phyloP scores from a whole-genome alignment of 2,888 invertebrate genomes.

The Thera britannica region DNA sequence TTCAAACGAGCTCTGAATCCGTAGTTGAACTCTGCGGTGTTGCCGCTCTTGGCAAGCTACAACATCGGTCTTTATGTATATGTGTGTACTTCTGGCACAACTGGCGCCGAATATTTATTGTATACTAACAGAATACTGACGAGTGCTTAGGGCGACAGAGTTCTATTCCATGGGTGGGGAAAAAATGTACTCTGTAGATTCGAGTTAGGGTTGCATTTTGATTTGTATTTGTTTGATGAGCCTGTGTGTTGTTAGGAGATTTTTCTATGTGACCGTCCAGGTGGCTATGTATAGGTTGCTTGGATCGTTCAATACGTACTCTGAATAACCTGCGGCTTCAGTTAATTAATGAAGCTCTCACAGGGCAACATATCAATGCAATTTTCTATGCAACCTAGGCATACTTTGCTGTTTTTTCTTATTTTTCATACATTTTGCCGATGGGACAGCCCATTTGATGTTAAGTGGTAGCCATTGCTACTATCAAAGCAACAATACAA shows the following conservation, averaged over 20 bases:
- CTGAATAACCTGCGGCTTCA: slow-evolving; percentile 68
- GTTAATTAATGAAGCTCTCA: slow-evolving; percentile 66
- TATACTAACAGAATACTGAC: slow-evolving; percentile 83
- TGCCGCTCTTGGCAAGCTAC: slow-evolving; percentile 76
- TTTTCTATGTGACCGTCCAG: slow-evolving; percentile 84
- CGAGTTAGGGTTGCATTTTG: slow-evolving; percentile 60
- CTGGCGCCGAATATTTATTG: slow-evolving; percentile 85
- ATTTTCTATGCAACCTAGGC: too few species aligned
- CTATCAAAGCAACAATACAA: too few species aligned
- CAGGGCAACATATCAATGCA: slow-evolving; percentile 45
- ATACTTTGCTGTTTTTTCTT: too few species aligned
- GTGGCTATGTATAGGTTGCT: slow-evolving; percentile 83
- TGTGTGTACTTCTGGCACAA: slow-evolving; percentile 81
- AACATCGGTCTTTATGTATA: slow-evolving; percentile 79
- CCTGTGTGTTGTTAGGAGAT: slow-evolving; percentile 59
- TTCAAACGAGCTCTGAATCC: slow-evolving; percentile 77
- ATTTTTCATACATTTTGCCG: too few species aligned
- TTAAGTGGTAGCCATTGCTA: too few species aligned
- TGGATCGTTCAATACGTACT: slow-evolving; percentile 67
- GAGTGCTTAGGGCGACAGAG: slow-evolving; percentile 74
- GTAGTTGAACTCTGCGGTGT: slow-evolving; percentile 73
- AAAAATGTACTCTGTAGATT: slow-evolving; percentile 57
- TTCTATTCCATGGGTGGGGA: slow-evolving; percentile 57
- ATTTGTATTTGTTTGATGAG: slow-evolving; percentile 42
- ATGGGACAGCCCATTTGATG: too few species aligned